phyloP scores from a whole-genome alignment of 2,888 invertebrate species.

The Autographa pulchrina region DNA sequence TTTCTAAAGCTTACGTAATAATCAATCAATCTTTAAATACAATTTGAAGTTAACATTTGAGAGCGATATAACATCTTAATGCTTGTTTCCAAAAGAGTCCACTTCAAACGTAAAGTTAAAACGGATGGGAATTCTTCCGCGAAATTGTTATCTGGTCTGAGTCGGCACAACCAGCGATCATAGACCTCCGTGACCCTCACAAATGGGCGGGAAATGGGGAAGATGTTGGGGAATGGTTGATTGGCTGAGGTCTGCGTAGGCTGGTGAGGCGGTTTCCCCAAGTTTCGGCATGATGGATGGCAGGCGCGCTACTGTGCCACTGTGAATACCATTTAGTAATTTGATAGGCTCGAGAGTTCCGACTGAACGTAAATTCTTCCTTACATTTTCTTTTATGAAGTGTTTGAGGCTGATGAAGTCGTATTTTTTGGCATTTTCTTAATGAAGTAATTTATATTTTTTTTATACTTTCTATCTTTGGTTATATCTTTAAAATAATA shows the following conservation, averaged over 20 bases:
- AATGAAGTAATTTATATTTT: conserved; percentile 3
- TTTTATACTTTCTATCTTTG: neutral
- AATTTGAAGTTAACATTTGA: conserved; percentile 29
- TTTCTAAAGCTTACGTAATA: neutral
- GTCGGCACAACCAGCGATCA: conserved; percentile 60
- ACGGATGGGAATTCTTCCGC: conserved; percentile 66
- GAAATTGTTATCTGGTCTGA: conserved; percentile 71
- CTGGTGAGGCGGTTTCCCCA: conserved; percentile 52
- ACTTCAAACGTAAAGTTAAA: conserved; percentile 65
- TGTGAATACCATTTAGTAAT: conserved; percentile 56
- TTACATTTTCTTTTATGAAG: conserved; percentile 43
- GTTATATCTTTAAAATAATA: neutral
- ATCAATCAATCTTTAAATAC: conserved; percentile 27
- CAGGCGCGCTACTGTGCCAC: conserved; percentile 55
- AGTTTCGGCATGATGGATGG: conserved; percentile 72
- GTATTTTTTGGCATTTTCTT: conserved; percentile 14
- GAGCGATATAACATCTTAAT: conserved; percentile 53
- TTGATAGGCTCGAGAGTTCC: conserved; percentile 43
- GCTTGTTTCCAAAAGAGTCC: conserved; percentile 53
- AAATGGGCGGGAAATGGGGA: neutral
- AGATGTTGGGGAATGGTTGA: conserved; percentile 28
- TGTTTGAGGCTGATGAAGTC: conserved; percentile 30
- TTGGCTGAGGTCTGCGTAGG: conserved; percentile 50
- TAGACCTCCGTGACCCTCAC: conserved; percentile 42
- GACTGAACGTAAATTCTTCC: conserved; percentile 26